A percentile compares a stretch with the other conserved stretches of the same genome.
Conservation (phyloP, 2,888 invertebrate genomes). For the Ophioninae sp. region DNA sequence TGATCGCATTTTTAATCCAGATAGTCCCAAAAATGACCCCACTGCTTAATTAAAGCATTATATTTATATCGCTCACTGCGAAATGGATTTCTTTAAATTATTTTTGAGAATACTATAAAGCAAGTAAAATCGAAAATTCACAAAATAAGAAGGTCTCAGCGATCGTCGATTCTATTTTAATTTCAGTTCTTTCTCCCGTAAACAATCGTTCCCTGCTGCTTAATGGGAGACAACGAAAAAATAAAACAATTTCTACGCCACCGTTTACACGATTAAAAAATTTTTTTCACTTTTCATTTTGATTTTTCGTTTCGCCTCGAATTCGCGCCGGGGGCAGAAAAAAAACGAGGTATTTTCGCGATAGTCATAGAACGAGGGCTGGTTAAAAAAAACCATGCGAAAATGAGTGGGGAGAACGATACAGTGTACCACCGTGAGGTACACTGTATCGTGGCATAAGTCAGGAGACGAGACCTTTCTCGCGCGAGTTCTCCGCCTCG, state of each 20-base stretch:
- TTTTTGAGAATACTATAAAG: too few relatives aligned
- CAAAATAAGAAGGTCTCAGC: too few relatives aligned
- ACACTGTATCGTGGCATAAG: constrained; percentile 24
- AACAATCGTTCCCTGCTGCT: too few relatives aligned
- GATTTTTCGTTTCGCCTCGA: background rate
- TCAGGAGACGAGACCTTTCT: constrained; percentile 61
- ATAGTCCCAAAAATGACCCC: constrained; percentile 33
- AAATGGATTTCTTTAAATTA: too few relatives aligned
- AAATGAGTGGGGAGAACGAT: background rate
- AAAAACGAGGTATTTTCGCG: background rate
- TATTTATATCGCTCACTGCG: too few relatives aligned
- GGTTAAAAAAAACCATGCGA: background rate
- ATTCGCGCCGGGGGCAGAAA: background rate
- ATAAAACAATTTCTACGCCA: too few relatives aligned
- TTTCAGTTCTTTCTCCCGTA: too few relatives aligned
- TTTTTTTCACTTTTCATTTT: background rate
- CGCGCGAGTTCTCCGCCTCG: constrained; percentile 56
- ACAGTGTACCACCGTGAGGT: background rate
- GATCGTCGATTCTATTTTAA: too few relatives aligned
- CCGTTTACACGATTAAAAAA: too few relatives aligned
- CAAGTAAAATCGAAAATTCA: too few relatives aligned
- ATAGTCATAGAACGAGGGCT: background rate
- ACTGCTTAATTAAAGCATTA: constrained; percentile 30
- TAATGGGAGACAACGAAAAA: too few relatives aligned
- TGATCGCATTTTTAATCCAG: constrained; percentile 8